Conservation (phyloP, 2,113 vertebrate species). For the Microcebus tavaratra region DNA sequence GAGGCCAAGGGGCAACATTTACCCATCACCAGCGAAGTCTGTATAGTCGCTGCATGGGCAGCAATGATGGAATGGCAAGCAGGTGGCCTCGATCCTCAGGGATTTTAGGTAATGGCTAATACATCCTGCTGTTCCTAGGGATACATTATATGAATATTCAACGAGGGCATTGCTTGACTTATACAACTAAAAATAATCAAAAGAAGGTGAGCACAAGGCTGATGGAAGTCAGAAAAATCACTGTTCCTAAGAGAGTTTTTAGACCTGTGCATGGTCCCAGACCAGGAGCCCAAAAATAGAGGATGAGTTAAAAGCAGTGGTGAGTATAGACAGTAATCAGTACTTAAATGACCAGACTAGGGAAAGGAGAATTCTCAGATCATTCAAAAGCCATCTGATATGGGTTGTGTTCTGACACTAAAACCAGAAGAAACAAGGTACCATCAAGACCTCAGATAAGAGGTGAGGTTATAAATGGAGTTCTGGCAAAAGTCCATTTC, state of each 20-base stretch:
- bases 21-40: background rate
- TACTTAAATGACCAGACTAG: background rate
- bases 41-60: background rate
- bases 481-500: background rate
- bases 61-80: background rate
- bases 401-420: background rate
- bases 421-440: background rate
- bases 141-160: background rate
- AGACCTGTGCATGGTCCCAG: background rate
- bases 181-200: background rate
- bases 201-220: background rate
- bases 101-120: background rate
- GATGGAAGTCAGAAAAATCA: background rate
- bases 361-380: background rate
- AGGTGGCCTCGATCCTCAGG: background rate
- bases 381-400: background rate
- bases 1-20: background rate
- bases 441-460: background rate
- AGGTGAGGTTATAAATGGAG: background rate
- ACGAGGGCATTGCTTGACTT: background rate
- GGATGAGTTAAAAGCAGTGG: background rate
- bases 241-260: background rate
- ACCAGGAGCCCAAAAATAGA: background rate
- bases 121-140: background rate
- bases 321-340: background rate